phyloP scores from a whole-genome alignment of 1,140 invertebrate genomes.

The Drosophila oshimai region DNA sequence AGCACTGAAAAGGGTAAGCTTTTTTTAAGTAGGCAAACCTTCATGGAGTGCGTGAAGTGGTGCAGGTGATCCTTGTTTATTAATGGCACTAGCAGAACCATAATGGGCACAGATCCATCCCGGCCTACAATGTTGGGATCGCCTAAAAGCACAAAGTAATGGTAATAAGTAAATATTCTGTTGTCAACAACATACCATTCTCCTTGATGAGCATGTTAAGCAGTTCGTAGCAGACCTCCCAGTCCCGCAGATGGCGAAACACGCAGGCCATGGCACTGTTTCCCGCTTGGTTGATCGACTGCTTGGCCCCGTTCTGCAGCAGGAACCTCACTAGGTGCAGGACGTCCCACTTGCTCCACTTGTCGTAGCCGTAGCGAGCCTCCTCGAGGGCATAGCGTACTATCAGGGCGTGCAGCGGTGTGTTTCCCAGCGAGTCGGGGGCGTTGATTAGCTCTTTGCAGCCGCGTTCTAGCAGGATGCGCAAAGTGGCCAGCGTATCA shows the following conservation, averaged over 20 bases:
- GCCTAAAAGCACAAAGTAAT: conserved; percentile 62
- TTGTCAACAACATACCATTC: conserved; percentile 85
- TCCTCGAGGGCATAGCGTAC: conserved; percentile 89
- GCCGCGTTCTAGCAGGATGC: conserved; percentile 87
- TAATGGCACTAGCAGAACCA: conserved; percentile 89
- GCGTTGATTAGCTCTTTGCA: conserved; percentile 89
- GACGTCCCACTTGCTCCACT: conserved; percentile 90
- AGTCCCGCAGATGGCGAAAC: conserved; percentile 88
- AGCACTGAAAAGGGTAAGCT: not conserved
- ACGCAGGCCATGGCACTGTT: conserved; percentile 89
- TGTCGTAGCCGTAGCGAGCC: conserved; percentile 86
- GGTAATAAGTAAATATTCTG: not conserved
- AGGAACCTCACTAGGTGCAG: conserved; percentile 86
- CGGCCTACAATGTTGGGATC: conserved; percentile 88
- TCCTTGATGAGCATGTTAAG: conserved; percentile 88
- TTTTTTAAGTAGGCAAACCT: conserved; percentile 82
- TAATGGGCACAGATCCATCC: conserved; percentile 88
- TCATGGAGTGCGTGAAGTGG: conserved; percentile 90
- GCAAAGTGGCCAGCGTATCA: conserved; percentile 87
- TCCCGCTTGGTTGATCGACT: conserved; percentile 88
- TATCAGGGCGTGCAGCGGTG: conserved; percentile 87
- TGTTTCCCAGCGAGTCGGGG: conserved; percentile 88
- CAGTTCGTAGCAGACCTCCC: conserved; percentile 89
- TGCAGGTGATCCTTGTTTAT: conserved; percentile 90
- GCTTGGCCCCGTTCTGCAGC: conserved; percentile 86